These are phyloP conservation scores for Alces alces DNA, from an alignment of 2,113 vertebrate genomes.

Conservation along the genomic window DNA sequence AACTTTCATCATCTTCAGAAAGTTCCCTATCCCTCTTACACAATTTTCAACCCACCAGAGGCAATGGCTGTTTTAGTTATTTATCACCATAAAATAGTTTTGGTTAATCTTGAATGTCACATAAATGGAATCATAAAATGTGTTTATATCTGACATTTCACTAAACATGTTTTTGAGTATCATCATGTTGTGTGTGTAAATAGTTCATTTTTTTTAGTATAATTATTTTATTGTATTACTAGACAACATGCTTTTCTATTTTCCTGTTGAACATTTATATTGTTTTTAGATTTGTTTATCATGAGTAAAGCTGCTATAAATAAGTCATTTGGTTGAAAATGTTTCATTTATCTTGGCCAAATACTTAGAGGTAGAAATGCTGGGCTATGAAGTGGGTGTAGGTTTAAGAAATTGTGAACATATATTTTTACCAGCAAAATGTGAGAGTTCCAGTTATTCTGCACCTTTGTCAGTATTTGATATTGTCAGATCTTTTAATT, in stretches of 20 bases:
- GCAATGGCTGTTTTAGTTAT: not conserved
- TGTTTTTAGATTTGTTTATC: not conserved
- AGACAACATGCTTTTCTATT: not conserved
- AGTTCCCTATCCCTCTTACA: not conserved
- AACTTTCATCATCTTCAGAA: not conserved
- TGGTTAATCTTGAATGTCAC: not conserved
- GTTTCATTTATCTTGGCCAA: not conserved
- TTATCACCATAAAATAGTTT: not conserved
- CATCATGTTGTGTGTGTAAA: not conserved
- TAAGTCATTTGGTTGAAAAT: not conserved
- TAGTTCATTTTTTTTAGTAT: not conserved
- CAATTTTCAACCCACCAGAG: not conserved
- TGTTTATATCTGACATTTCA: not conserved
- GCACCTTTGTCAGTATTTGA: not conserved
- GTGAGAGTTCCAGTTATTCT: not conserved
- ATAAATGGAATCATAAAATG: not conserved
- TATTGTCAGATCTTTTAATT: not conserved
- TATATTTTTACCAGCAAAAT: not conserved
- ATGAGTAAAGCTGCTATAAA: not conserved
- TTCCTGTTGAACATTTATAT: not conserved
- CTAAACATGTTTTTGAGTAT: not conserved
- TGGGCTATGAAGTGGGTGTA: not conserved
- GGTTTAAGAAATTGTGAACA: not conserved
- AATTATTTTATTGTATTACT: not conserved
- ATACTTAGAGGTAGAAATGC: not conserved